A percentile compares a stretch with the other conserved stretches of the same genome.
Conservation (phyloP, 2,113 vertebrate genomes). For the Mola mola region DNA sequence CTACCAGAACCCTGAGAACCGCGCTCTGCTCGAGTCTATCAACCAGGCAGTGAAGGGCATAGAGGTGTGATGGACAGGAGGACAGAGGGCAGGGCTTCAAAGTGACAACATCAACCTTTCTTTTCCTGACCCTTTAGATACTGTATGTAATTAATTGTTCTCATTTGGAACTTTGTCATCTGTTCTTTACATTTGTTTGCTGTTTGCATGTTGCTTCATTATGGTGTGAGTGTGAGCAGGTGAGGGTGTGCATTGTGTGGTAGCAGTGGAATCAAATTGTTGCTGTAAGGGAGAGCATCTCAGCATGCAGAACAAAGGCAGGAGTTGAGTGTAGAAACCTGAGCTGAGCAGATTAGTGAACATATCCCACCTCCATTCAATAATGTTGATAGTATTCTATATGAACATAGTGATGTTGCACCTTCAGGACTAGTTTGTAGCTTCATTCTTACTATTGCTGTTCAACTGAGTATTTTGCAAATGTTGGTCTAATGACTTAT, state of each 20-base stretch:
- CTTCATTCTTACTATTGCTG: constrained; percentile 85
- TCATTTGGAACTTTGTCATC: constrained; percentile 54
- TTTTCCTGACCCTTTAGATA: constrained; percentile 47
- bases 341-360: constrained; percentile 79
- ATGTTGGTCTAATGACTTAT: constrained; percentile 82
- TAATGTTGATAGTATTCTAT: constrained; percentile 87
- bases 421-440: constrained; percentile 92
- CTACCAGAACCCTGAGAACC: constrained; percentile 97
- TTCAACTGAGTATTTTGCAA: constrained; percentile 84
- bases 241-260: constrained; percentile 33
- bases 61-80: constrained; percentile 85
- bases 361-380: constrained; percentile 77
- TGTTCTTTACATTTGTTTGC: constrained; percentile 63
- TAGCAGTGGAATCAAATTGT: constrained; percentile 28
- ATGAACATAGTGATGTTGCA: constrained; percentile 92
- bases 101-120: constrained; percentile 33
- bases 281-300: constrained; percentile 6
- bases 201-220: constrained; percentile 75
- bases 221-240: constrained; percentile 51
- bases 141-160: constrained; percentile 54
- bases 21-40: constrained; percentile 96
- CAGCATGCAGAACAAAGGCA: constrained; percentile 41
- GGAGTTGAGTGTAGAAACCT: constrained; percentile 43
- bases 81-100: neutral
- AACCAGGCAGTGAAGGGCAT: constrained; percentile 98